phyloP scores from a whole-genome alignment of 2,797 vertebrate genomes.

The Alfaro cultratus region DNA sequence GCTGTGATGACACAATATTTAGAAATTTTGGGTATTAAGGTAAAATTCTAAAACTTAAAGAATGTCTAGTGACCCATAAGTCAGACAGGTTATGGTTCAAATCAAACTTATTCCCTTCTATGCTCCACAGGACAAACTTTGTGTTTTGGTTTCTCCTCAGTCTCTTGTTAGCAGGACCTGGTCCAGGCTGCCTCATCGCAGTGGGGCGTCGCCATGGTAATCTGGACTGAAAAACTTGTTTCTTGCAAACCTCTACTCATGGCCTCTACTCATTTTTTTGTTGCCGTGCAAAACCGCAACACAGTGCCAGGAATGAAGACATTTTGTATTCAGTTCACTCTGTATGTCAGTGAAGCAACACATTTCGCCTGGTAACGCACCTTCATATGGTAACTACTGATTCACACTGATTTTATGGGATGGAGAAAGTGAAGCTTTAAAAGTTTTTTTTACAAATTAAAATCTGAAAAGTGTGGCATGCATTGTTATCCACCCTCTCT shows the following conservation, averaged over 20 bases:
- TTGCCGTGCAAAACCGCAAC: neutral
- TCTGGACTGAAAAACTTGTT: neutral
- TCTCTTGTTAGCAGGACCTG: neutral
- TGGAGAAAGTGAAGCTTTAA: neutral
- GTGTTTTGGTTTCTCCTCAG: neutral
- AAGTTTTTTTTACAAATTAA: neutral
- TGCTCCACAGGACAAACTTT: neutral
- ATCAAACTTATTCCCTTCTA: neutral
- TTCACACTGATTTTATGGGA: neutral
- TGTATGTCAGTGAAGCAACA: neutral
- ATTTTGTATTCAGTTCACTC: neutral
- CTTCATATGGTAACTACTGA: neutral
- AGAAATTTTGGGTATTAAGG: no score
- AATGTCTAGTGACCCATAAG: neutral
- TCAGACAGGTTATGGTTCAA: neutral
- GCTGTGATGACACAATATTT: no score
- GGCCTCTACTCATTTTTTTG: neutral
- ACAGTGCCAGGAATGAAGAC: neutral
- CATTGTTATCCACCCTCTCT: neutral
- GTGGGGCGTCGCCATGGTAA: slow-evolving; percentile 6
- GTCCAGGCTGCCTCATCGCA: slow-evolving; percentile 1
- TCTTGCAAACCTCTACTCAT: neutral
- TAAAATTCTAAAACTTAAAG: neutral
- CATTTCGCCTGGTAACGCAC: neutral
- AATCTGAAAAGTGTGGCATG: neutral